Percentiles rank a stretch among this genome's conserved stretches.
Conservation (phyloP, 2,797 vertebrate genomes). For the Jordanella pulchra region DNA sequence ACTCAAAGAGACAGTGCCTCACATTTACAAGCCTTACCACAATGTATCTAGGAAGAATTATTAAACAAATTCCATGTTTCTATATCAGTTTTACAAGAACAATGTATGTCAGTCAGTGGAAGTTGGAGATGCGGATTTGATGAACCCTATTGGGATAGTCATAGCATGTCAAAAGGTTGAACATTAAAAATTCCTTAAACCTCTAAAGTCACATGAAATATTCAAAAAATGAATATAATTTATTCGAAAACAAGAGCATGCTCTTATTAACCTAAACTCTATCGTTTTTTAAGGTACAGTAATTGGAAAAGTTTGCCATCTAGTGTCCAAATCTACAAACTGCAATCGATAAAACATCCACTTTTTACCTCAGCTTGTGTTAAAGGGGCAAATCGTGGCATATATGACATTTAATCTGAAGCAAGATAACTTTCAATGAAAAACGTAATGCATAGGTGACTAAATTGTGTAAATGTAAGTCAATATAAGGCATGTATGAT, state of each 20-base stretch:
- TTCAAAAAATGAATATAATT: too few species aligned
- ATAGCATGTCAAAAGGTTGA: too few species aligned
- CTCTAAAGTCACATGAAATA: too few species aligned
- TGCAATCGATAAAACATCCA: background rate
- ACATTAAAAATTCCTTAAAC: too few species aligned
- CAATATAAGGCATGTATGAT: too few species aligned
- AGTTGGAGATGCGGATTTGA: too few species aligned
- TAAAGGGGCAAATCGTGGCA: background rate
- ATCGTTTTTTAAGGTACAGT: background rate
- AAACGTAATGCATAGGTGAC: too few species aligned
- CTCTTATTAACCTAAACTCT: background rate
- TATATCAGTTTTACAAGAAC: background rate
- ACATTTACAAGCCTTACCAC: slow-evolving; percentile 3
- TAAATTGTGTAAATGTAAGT: too few species aligned
- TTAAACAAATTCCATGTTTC: background rate
- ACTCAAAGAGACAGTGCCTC: background rate
- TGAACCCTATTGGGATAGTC: too few species aligned
- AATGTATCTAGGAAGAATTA: background rate
- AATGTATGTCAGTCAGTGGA: background rate
- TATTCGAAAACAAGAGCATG: background rate
- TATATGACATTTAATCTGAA: too few species aligned
- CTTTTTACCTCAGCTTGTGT: background rate
- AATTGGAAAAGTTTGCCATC: background rate
- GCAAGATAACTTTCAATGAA: too few species aligned
- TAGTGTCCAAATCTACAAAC: background rate